These are phyloP conservation scores for Apotomis capreana DNA, from an alignment of 2,888 invertebrate genomes.

Conservation along the genomic window DNA sequence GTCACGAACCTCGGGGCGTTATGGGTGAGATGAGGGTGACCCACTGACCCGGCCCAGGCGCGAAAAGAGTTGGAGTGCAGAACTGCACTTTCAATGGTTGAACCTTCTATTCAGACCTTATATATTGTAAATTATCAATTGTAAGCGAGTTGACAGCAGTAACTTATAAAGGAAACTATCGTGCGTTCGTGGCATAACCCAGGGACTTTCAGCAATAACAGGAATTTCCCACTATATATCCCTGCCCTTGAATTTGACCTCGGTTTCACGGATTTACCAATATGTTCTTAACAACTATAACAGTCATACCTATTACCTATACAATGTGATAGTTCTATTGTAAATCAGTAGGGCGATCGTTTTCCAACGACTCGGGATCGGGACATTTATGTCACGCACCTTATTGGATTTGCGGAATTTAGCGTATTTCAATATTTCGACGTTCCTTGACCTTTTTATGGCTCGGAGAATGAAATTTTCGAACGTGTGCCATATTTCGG, in stretches of 20 bases:
- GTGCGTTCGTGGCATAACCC: no score
- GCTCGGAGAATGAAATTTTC: neutral
- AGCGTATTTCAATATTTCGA: slow-evolving; percentile 23
- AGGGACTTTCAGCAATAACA: no score
- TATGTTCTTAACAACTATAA: no score
- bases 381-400: slow-evolving; percentile 2
- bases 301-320: neutral
- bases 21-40: slow-evolving; percentile 12
- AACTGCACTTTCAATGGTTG: no score
- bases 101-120: no score
- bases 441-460: neutral
- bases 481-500: neutral
- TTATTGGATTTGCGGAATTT: slow-evolving; percentile 37
- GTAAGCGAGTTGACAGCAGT: no score
- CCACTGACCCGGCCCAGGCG: slow-evolving; percentile 1
- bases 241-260: no score
- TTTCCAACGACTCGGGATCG: neutral
- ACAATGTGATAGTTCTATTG: neutral
- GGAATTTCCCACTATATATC: no score
- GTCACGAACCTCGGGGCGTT: neutral
- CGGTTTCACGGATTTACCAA: no score
- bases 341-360: neutral
- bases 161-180: no score
- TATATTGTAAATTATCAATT: no score
- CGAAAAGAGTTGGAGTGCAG: neutral